Evolutionary conservation across 2,797 vertebrate genomes (phyloP).

Genomic region (Telmatherina bonti): DNA sequence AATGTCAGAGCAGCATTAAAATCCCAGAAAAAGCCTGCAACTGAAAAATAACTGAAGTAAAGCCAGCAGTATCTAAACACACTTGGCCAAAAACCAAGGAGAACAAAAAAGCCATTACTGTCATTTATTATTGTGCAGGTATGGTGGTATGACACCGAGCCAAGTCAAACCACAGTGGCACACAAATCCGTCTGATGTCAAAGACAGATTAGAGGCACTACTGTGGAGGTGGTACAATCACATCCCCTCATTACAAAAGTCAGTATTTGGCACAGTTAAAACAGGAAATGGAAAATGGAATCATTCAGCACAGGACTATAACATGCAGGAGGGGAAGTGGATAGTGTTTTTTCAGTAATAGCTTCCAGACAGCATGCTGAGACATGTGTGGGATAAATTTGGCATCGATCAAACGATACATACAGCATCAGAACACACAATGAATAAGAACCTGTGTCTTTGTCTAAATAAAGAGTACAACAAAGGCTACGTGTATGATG

Average conservation of each 20-base stretch:
- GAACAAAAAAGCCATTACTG: conserved; percentile 24
- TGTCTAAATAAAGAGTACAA: neutral
- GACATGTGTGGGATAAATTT: conserved; percentile 56
- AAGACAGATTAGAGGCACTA: conserved; percentile 46
- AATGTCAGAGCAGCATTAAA: conserved; percentile 17
- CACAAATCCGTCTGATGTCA: conserved; percentile 48
- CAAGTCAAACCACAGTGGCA: conserved; percentile 56
- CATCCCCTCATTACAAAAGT: conserved; percentile 64
- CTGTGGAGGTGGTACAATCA: conserved; percentile 46
- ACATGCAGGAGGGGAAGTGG: conserved; percentile 42
- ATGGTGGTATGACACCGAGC: conserved; percentile 35
- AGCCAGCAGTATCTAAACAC: conserved; percentile 17
- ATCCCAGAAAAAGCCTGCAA: neutral
- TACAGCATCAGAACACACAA: conserved; percentile 31
- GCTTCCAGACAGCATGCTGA: conserved; percentile 68
- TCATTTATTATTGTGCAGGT: conserved; percentile 45
- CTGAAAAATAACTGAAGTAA: conserved; percentile 12
- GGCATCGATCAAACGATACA: conserved; percentile 48
- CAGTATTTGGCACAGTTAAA: conserved; percentile 42
- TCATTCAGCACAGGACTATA: conserved; percentile 37
- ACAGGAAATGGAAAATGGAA: conserved; percentile 41
- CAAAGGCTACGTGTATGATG: neutral
- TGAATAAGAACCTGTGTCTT: conserved; percentile 20
- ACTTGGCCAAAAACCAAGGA: neutral
- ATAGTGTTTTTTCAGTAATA: conserved; percentile 68